Base-by-base conservation (phyloP, 2,888 invertebrate genomes). In the Matsumyia berberina region DNA sequence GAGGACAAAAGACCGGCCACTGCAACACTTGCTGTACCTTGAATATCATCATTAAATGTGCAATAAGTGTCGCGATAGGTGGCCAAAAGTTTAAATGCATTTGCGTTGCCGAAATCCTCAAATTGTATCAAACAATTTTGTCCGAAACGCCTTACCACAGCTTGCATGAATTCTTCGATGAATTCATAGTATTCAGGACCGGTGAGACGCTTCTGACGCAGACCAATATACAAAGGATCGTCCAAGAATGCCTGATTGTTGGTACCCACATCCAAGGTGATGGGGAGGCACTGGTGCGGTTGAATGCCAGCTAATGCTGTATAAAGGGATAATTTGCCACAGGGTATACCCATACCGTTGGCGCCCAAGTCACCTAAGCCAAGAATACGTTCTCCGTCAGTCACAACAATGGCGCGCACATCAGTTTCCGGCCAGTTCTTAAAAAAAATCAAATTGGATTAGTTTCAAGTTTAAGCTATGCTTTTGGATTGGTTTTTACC, bases 11-110 rank as follows among this genome's bases (percentile, higher is more conserved):
- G 93, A 0, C 99, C 99, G 11, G 97, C 98, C 19, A 99, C 96
- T 9, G 98, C 98, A 15, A 99, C 99, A 5, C 98, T 94, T 2
- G 99, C 99, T 4, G 99, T 98, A 89, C 98, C 98, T 74, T 99
- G 99, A 90, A 99, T 99, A 91, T 99, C 99, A 91, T 99, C 99
- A 93, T 99, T 99, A 92, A 99, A 99, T 11, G 98, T 98, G 92
- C 99, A 99, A 92, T 96, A 96, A 89, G 94, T 91, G 88, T 96
- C 93, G 46, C 97, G 94, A 92, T 99, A 99, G 91, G 97, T 97
- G 89, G 95, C 96, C 86, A 99, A 93, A 70, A 99, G 93, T 37
- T 97, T 93, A 93, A 99, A 99, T 5, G 99, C 99, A 92, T 99
- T 99, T 8, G 96, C 94, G 90, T 99, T 99, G 67, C 96, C 99